A percentile compares a stretch with the other conserved stretches of the same genome.
phyloP scores from a whole-genome alignment of 2,113 vertebrate species.

The Hypanus sabinus region DNA sequence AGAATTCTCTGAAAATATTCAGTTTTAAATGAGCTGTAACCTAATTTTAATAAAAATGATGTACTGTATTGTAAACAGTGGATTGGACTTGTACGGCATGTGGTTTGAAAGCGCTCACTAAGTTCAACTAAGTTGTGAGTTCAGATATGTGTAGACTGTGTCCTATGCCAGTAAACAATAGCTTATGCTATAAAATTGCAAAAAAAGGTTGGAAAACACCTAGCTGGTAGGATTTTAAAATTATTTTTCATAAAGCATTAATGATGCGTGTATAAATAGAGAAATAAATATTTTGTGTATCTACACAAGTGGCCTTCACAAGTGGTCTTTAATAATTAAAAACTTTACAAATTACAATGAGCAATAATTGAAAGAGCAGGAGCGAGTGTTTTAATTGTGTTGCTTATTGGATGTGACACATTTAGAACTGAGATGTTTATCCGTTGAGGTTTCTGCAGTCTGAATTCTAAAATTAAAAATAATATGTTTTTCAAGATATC shows the following conservation, averaged over 20 bases:
- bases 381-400: constrained; percentile 75
- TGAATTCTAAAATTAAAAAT: constrained; percentile 69
- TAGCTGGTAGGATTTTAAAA: neutral
- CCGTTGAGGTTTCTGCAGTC: constrained; percentile 74
- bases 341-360: constrained; percentile 64
- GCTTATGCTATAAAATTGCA: neutral
- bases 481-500: constrained; percentile 87
- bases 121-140: neutral
- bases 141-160: neutral
- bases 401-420: constrained; percentile 75
- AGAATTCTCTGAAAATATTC: constrained; percentile 23
- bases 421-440: constrained; percentile 67
- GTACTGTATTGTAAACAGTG: constrained; percentile 7
- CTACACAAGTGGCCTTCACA: neutral
- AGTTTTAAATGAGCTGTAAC: constrained; percentile 11
- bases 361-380: constrained; percentile 80
- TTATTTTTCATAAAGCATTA: neutral
- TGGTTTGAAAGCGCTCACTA: neutral
- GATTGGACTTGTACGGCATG: neutral
- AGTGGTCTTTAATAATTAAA: constrained; percentile 19
- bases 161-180: neutral
- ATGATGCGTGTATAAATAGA: no score
- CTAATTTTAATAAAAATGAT: neutral
- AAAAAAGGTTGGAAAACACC: neutral
- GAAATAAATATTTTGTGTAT: neutral